These are phyloP conservation scores for Caenorhabditis virilis DNA, from an alignment of 2,888 invertebrate genomes.

Conservation along the genomic window DNA sequence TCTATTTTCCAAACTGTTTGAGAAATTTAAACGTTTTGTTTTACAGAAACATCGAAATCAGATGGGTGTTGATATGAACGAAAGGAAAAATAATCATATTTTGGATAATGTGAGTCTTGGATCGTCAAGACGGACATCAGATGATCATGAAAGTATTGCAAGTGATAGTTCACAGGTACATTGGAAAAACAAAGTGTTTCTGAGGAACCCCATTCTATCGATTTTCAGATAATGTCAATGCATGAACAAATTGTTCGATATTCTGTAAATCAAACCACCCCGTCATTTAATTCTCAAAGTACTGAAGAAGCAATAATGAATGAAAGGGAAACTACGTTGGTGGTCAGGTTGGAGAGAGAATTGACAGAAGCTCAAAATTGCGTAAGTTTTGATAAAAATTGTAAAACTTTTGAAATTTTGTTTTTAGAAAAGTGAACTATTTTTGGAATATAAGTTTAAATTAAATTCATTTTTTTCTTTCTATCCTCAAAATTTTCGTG, in stretches of 20 bases:
- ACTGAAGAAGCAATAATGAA: slow-evolving; percentile 8
- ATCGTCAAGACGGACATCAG: slow-evolving; percentile 21
- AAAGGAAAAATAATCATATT: too few species aligned
- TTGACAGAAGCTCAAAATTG: slow-evolving; percentile 51
- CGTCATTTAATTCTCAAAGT: slow-evolving; percentile 5
- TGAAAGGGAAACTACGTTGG: slow-evolving; percentile 21
- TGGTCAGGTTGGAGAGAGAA: slow-evolving; percentile 46
- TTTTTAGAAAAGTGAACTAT: too few species aligned
- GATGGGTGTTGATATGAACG: slow-evolving; percentile 1
- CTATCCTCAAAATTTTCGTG: too few species aligned
- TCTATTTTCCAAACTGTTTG: too few species aligned
- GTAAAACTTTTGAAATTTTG: too few species aligned
- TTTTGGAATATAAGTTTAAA: too few species aligned
- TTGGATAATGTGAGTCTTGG: slow-evolving; percentile 7
- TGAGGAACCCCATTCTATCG: background rate
- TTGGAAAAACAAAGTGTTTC: background rate
- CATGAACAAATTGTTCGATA: slow-evolving; percentile 43
- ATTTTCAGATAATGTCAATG: slow-evolving; percentile 43
- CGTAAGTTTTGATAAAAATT: slow-evolving; percentile 24
- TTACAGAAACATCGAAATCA: background rate
- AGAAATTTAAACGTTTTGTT: background rate
- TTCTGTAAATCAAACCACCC: slow-evolving; percentile 18
- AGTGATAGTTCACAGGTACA: slow-evolving; percentile 24
- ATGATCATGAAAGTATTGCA: slow-evolving; percentile 13
- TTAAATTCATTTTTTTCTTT: too few species aligned